Base-by-base conservation (phyloP, 2,113 vertebrate species). In the Pungitius pungitius region DNA sequence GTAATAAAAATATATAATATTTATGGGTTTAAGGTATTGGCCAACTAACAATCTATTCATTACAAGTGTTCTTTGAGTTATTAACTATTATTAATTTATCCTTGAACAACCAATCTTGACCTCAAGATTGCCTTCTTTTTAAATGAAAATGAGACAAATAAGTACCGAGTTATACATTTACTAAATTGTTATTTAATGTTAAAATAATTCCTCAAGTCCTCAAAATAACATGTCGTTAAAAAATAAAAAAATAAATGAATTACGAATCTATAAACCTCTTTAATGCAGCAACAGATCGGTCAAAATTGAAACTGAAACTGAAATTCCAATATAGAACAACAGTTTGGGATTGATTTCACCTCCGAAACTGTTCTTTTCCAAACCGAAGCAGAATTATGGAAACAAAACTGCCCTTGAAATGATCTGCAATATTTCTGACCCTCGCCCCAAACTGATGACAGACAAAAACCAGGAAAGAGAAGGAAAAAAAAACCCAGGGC, bases 381-480 rank as follows among this genome's bases (percentile, higher is more conserved):
- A n/a, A 71, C 9, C 10, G 27, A 51, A 71, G 35, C 3, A 40
- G 3, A 72, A 52, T 27, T 52, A 17, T 4, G 1, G 45, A 39
- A 22, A 57, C n/a, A 2, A 33, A 11, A 56, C 22, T 39, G 3
- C 55, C 14, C 9, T 5, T 35, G 12, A 26, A 20, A 60, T 10
- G 20, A 71, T 39, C 58, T 27, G n/a, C 64, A 54, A 11, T 22
- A 68, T 67, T 26, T 54, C 8, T 24, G 37, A 70, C n/a, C 37
- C 39, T 56, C 13, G 4, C 12, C 11, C 30, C 22, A 17, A 22
- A 35, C 8, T 18, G 3, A 27, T 20, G 51, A 70, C 39, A 15
- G 24, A 43, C 15, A 6, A 14, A 45, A 12, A 66, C 49, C 10
- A 52, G 10, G 33, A 1, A 35, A 35, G 33, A 35, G 33, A 35